Conservation (phyloP, 2,888 invertebrate genomes). For the Pachymerium ferrugineum region DNA sequence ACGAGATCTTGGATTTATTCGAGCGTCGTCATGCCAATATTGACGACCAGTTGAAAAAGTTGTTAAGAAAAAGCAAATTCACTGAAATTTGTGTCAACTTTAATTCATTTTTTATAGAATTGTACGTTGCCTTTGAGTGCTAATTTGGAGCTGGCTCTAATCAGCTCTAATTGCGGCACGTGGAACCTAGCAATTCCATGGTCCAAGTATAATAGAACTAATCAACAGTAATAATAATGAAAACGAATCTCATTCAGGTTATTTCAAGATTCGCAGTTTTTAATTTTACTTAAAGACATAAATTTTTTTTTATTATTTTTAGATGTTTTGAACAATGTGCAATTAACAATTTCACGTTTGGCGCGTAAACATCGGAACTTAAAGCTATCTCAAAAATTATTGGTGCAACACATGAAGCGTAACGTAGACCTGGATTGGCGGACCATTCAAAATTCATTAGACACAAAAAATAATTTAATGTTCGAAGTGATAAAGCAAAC, state of each 20-base stretch:
- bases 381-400: slow-evolving; percentile 64
- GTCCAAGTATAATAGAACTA: slow-evolving; percentile 22
- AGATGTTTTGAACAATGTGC: slow-evolving; percentile 42
- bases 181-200: slow-evolving; percentile 32
- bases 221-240: neutral
- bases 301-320: neutral
- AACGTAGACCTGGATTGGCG: slow-evolving; percentile 32
- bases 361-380: slow-evolving; percentile 72
- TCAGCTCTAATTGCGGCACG: slow-evolving; percentile 14
- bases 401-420: slow-evolving; percentile 57
- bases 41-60: slow-evolving; percentile 24
- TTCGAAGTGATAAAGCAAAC: slow-evolving; percentile 30
- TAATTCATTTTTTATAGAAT: neutral
- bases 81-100: too few relatives aligned
- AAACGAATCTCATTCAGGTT: neutral
- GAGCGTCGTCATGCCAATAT: slow-evolving; percentile 48
- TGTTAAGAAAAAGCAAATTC: too few relatives aligned
- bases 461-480: neutral
- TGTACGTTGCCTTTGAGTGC: neutral
- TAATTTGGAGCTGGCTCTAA: slow-evolving; percentile 5
- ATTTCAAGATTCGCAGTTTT: neutral
- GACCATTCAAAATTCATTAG: neutral
- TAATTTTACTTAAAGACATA: neutral
- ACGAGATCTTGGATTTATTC: slow-evolving; percentile 63
- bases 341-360: slow-evolving; percentile 44